Base-by-base conservation (phyloP, 2,888 invertebrate genomes). In the Calliphora vomitoria region DNA sequence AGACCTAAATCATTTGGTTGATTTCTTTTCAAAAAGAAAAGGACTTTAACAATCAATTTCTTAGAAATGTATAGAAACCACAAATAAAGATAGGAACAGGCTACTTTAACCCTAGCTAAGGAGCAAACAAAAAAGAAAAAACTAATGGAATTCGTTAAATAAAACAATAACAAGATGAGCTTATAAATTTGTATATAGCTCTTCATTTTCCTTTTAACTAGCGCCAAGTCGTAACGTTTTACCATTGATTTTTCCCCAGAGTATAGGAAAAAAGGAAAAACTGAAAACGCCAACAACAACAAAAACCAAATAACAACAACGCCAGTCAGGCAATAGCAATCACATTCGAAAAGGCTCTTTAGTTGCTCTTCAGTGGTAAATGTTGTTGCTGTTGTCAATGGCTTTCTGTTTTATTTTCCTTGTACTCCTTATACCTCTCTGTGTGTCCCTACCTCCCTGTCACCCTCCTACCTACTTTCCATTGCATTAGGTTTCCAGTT, bases 201-300 rank as follows among this genome's bases (percentile, higher is more conserved):
- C 31, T 80, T 58, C 69, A 60, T 35, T 81, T 72, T 44, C 76
- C 60, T 75, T 58, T 60, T 58, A 74, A 74, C 68, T 78, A 74
- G 62, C 55, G 55, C 72, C 78, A 81, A 78, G 62, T 82, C 53
- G 66, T 69, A 87, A 82, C 84, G 81, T 64, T 87, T 87, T 82
- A 62, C 81, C 87, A 87, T 87, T 84, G 87, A 87, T 87, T 84
- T 87, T 87, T 84, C 87, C 87, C 87, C 68, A 84, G 81, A 72
- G 87, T 82, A 69, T 62, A 53, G 8, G 35, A 5, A 4, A 53
- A 74, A 47, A 55, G 44, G 18, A 55, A 58, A 66, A 25, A 47
- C 3, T 66, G 41, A 11, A 50, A 20, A 44, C 25, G n/a, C n/a
- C n/a, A n/a, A n/a, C n/a, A n/a, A n/a, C n/a, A n/a, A n/a, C n/a